Percentiles rank a stretch among this genome's conserved stretches.
Conservation (phyloP, 2,113 vertebrate genomes). For the Epinephelus moara region DNA sequence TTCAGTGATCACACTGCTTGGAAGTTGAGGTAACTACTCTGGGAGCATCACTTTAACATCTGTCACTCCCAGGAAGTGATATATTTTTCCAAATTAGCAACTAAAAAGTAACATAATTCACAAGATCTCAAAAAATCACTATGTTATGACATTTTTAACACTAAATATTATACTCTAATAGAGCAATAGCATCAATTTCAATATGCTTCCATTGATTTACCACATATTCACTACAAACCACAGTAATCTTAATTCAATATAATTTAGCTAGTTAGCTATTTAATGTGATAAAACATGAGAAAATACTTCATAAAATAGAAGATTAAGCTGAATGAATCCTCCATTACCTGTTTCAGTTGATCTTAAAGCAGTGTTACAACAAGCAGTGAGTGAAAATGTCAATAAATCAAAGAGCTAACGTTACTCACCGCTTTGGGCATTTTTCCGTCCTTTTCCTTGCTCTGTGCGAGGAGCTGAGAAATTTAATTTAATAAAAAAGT, state of each 20-base stretch:
- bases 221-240: neutral
- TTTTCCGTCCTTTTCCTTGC: constrained; percentile 69
- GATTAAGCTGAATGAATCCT: neutral
- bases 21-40: neutral
- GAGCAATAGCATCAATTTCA: neutral
- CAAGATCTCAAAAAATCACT: neutral
- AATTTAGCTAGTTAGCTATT: neutral
- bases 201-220: neutral
- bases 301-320: neutral
- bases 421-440: constrained; percentile 92
- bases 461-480: constrained; percentile 36
- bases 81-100: neutral
- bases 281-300: neutral
- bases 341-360: neutral
- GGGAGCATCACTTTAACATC: neutral
- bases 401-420: neutral
- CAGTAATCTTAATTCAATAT: neutral
- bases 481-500: neutral
- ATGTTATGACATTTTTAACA: neutral
- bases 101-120: neutral
- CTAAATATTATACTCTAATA: neutral
- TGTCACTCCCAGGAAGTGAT: neutral
- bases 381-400: neutral
- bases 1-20: neutral
- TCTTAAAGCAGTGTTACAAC: neutral